phyloP scores from a whole-genome alignment of 2,888 invertebrate genomes.

The Galeruca laticollis region DNA sequence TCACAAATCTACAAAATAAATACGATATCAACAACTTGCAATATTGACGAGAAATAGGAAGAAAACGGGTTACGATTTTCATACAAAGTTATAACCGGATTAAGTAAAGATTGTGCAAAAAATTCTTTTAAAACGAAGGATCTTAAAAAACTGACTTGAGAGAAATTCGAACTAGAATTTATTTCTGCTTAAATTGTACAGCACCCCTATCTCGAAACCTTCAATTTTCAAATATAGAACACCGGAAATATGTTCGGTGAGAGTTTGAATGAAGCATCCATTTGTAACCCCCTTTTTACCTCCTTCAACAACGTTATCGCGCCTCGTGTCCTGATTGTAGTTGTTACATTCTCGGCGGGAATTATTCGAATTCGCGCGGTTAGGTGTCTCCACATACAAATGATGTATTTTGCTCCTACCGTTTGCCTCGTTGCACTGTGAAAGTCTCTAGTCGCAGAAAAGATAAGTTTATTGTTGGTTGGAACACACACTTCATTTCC shows the following conservation, averaged over 20 bases:
- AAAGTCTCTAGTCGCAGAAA: slow-evolving; percentile 64
- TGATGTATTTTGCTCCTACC: slow-evolving; percentile 64
- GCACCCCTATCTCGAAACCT: slow-evolving; percentile 14
- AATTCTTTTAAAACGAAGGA: not conserved
- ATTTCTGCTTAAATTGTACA: not conserved
- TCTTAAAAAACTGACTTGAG: not conserved
- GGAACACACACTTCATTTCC: slow-evolving; percentile 66
- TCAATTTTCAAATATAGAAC: slow-evolving; percentile 34
- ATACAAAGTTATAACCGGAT: too few species aligned
- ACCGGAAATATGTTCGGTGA: slow-evolving; percentile 30
- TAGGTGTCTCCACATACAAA: slow-evolving; percentile 65
- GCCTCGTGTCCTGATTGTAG: slow-evolving; percentile 29
- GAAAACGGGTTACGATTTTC: too few species aligned
- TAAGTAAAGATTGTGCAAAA: not conserved
- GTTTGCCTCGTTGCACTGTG: slow-evolving; percentile 46
- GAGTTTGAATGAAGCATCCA: slow-evolving; percentile 35
- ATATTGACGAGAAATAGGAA: too few species aligned
- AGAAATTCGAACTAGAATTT: not conserved
- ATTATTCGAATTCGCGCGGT: slow-evolving; percentile 63
- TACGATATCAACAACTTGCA: too few species aligned
- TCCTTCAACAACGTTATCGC: slow-evolving; percentile 23
- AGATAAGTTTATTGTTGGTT: slow-evolving; percentile 67
- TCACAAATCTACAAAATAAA: too few species aligned
- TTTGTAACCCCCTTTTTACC: slow-evolving; percentile 24
- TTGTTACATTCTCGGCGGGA: slow-evolving; percentile 39